Percentiles rank a stretch among this genome's conserved stretches.
phyloP scores from a whole-genome alignment of 2,888 invertebrate genomes.

The Ophion obscuratus region DNA sequence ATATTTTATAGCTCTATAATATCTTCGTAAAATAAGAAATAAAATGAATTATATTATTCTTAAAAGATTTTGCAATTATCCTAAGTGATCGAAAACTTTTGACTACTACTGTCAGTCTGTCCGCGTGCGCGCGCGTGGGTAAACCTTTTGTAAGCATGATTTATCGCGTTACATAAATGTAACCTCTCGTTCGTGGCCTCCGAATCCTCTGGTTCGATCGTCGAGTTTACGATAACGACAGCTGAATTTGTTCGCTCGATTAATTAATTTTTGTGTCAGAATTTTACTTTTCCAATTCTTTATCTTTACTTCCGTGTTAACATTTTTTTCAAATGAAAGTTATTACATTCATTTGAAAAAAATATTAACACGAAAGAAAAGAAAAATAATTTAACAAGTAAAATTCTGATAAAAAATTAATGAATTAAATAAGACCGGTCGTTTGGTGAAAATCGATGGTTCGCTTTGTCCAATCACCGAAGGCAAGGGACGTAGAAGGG shows the following conservation, averaged over 20 bases:
- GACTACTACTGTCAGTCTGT: too few relatives aligned
- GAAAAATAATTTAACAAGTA: too few relatives aligned
- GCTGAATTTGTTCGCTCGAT: not conserved
- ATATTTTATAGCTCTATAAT: too few relatives aligned
- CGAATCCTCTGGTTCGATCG: not conserved
- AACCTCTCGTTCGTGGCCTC: not conserved
- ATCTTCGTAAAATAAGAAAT: too few relatives aligned
- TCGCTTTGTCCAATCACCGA: not conserved
- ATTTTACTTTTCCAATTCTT: not conserved
- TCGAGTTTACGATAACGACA: not conserved
- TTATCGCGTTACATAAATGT: not conserved
- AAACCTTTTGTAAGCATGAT: not conserved
- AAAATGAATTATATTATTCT: too few relatives aligned
- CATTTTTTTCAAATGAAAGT: not conserved
- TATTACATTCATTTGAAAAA: too few relatives aligned
- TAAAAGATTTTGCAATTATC: too few relatives aligned
- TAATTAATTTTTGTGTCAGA: not conserved
- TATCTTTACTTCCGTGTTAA: not conserved
- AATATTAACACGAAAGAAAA: too few relatives aligned
- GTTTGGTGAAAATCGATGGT: not conserved
- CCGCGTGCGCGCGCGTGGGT: not conserved
- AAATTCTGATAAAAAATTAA: too few relatives aligned
- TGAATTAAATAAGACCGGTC: too few relatives aligned
- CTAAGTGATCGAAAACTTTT: too few relatives aligned
- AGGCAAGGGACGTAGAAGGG: constrained; percentile 1